Evolutionary conservation across 2,113 vertebrate species (phyloP).

Genomic region (Leucoraja erinaceus): DNA sequence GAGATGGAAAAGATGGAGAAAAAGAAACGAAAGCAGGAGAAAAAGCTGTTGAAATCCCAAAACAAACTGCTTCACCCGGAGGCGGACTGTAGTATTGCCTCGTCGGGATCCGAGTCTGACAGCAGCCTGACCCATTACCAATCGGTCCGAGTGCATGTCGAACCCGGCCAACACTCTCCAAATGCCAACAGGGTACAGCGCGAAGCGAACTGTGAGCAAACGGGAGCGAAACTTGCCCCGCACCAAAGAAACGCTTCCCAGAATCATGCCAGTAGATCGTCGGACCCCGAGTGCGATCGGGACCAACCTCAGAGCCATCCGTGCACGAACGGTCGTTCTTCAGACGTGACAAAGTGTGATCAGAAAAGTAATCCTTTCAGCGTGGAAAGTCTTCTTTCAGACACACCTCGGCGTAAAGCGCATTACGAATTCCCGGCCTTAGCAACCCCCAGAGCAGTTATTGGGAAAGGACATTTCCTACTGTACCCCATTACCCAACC

Average conservation of each 20-base stretch:
- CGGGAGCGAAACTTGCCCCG: slow-evolving; percentile 55
- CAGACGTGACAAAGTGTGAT: slow-evolving; percentile 46
- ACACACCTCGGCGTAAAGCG: slow-evolving; percentile 78
- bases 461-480: slow-evolving; percentile 87
- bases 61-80: slow-evolving; percentile 65
- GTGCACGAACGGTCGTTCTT: slow-evolving; percentile 55
- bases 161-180: neutral
- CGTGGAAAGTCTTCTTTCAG: slow-evolving; percentile 85
- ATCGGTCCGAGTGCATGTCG: slow-evolving; percentile 41
- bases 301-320: slow-evolving; percentile 62
- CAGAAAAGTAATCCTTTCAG: slow-evolving; percentile 90
- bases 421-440: slow-evolving; percentile 74
- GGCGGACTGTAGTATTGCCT: slow-evolving; percentile 60
- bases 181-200: slow-evolving; percentile 50
- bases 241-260: slow-evolving; percentile 76
- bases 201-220: slow-evolving; percentile 63
- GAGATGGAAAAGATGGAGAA: slow-evolving; percentile 90
- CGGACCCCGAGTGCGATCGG: slow-evolving; percentile 44
- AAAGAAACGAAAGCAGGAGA: slow-evolving; percentile 92
- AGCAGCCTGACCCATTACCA: slow-evolving; percentile 86
- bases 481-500: slow-evolving; percentile 93
- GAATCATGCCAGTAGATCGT: slow-evolving; percentile 49
- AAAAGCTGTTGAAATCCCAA: slow-evolving; percentile 84
- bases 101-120: slow-evolving; percentile 91
- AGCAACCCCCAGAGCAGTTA: slow-evolving; percentile 72